phyloP scores from a whole-genome alignment of 2,888 invertebrate genomes.

The Lasioglossum leucozonium region DNA sequence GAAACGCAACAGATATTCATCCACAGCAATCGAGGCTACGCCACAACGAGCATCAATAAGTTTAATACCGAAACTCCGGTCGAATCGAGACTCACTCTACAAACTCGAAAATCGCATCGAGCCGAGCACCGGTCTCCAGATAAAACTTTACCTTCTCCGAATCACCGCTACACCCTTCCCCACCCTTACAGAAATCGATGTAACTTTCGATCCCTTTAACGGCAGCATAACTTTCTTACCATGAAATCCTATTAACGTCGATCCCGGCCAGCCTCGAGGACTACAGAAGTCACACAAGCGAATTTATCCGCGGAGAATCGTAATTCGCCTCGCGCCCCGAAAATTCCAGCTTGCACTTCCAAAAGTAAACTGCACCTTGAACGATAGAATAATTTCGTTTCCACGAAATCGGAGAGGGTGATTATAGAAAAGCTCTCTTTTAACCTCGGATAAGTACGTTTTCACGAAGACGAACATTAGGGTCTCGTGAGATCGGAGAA shows the following conservation, averaged over 20 bases:
- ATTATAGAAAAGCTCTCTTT: no score
- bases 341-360: not conserved
- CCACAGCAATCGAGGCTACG: not conserved
- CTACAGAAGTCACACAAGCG: not conserved
- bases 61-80: not conserved
- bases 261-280: not conserved
- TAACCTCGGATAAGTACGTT: no score
- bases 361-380: not conserved
- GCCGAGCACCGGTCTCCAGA: not conserved
- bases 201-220: conserved; percentile 7
- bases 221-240: not conserved
- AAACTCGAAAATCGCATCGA: conserved; percentile 1
- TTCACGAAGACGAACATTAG: no score
- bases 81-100: not conserved
- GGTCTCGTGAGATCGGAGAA: no score
- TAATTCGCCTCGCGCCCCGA: not conserved
- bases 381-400: not conserved
- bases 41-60: not conserved
- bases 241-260: not conserved
- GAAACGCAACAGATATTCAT: conserved; percentile 13
- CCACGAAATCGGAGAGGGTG: no score
- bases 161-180: not conserved
- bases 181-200: not conserved
- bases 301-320: not conserved
- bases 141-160: not conserved